phyloP scores from a whole-genome alignment of 1,140 invertebrate species.

The Myzus persicae region DNA sequence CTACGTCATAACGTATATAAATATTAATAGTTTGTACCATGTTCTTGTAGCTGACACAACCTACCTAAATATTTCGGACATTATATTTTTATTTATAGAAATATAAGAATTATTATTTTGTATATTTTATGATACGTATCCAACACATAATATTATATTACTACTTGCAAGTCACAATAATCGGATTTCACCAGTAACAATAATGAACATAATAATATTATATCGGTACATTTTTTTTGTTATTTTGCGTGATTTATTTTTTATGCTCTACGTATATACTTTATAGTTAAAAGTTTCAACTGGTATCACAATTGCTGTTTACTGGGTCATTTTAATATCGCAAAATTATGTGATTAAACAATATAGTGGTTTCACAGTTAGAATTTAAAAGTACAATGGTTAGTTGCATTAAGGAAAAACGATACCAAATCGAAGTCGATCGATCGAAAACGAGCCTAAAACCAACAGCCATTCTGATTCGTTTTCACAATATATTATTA shows the following conservation, averaged over 20 bases:
- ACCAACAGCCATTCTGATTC: no score
- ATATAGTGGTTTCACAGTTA: background rate
- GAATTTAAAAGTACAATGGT: background rate
- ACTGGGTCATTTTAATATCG: background rate
- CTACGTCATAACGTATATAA: background rate
- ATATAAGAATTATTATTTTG: background rate
- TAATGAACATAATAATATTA: background rate
- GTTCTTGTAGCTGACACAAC: background rate
- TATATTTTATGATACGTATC: background rate
- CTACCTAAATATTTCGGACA: background rate
- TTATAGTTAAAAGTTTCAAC: background rate
- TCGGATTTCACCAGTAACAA: background rate
- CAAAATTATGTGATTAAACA: background rate
- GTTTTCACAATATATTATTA: no score
- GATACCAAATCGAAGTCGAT: no score
- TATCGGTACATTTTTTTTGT: background rate
- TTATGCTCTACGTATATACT: no score
- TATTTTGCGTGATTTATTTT: background rate
- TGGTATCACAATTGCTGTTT: background rate
- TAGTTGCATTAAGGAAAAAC: no score
- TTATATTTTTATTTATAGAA: background rate
- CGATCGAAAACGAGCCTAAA: no score
- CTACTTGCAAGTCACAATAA: background rate
- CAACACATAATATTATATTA: background rate
- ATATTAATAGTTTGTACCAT: conserved; percentile 12